Evolutionary conservation across 2,113 vertebrate species (phyloP).

Genomic region (Rhinolophus ferrumequinum): DNA sequence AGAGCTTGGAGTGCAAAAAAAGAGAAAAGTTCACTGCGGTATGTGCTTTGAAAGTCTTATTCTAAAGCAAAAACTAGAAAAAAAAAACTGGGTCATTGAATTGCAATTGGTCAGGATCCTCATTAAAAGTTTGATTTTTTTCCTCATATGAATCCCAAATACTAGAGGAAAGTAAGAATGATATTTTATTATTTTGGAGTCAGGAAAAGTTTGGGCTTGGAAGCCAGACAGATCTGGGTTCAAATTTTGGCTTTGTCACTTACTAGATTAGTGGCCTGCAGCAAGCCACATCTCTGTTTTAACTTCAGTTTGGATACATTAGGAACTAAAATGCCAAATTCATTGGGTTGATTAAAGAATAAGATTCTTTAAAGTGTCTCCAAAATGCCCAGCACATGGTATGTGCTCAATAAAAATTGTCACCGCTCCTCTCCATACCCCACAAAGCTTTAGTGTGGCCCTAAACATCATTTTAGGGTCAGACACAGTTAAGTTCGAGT

Average conservation of each 20-base stretch:
- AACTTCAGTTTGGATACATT: neutral
- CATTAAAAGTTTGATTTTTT: conserved; percentile 66
- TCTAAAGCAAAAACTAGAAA: conserved; percentile 55
- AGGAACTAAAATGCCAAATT: neutral
- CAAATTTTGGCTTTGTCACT: neutral
- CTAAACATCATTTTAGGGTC: neutral
- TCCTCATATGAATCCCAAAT: conserved; percentile 6
- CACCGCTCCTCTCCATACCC: neutral
- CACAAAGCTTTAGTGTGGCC: neutral
- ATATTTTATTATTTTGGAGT: neutral
- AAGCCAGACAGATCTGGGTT: neutral
- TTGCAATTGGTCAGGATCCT: conserved; percentile 63
- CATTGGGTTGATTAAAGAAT: neutral
- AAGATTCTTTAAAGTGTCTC: neutral
- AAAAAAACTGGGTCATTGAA: conserved; percentile 27
- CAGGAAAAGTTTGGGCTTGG: conserved; percentile 5
- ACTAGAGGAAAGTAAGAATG: conserved; percentile 5
- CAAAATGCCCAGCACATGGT: neutral
- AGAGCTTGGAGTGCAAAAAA: neutral
- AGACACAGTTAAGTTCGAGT: neutral
- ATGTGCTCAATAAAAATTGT: neutral
- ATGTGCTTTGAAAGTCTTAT: conserved; percentile 59
- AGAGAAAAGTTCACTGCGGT: neutral
- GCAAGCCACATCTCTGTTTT: too few species aligned
- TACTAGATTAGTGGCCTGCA: neutral